phyloP scores from a whole-genome alignment of 2,113 vertebrate species.

The Climacteris rufus region DNA sequence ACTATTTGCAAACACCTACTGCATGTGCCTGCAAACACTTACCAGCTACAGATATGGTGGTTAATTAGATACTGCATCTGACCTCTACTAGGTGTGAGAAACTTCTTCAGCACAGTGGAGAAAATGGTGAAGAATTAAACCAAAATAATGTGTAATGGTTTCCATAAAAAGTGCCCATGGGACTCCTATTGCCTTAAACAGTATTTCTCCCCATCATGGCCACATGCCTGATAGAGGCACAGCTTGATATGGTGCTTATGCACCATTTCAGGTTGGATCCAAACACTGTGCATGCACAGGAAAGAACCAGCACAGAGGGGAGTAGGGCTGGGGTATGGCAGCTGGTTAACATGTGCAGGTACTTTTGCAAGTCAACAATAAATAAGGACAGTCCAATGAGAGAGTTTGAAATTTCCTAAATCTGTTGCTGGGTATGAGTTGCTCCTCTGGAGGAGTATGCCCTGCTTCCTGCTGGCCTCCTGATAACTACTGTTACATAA shows the following conservation, averaged over 20 bases:
- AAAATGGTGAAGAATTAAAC: neutral
- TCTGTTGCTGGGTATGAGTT: neutral
- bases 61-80: neutral
- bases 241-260: neutral
- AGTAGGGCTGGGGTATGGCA: neutral
- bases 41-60: neutral
- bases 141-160: neutral
- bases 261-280: neutral
- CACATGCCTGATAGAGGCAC: rapidly evolving
- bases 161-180: neutral
- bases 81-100: neutral
- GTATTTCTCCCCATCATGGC: neutral
- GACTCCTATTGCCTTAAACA: neutral
- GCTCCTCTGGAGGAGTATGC: neutral
- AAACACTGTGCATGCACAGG: rapidly evolving
- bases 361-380: neutral
- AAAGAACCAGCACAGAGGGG: neutral
- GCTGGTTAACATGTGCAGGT: neutral
- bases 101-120: neutral
- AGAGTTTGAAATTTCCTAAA: neutral
- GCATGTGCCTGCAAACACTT: neutral
- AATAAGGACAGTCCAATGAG: neutral
- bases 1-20: neutral
- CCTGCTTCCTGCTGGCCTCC: neutral
- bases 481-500: rapidly evolving